Evolutionary conservation across 1,140 invertebrate species (phyloP).

Genomic region (Bombus waltoni): DNA sequence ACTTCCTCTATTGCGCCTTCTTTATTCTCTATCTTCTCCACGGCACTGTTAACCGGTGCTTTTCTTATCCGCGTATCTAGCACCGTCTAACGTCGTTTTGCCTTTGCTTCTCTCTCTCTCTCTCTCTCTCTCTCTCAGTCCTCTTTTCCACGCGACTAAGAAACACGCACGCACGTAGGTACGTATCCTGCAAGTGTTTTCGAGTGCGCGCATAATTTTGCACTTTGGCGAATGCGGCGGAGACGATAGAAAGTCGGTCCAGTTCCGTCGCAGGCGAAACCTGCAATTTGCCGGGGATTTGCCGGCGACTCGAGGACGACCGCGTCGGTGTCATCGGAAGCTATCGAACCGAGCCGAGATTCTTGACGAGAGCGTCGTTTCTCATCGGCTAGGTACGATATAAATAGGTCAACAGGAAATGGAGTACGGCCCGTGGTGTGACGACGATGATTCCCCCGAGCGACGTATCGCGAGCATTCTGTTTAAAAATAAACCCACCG

Average conservation of each 20-base stretch:
- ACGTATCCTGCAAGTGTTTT: neutral
- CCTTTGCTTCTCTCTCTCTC: neutral
- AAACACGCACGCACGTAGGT: neutral
- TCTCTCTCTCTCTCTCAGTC: neutral
- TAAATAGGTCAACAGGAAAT: conserved; percentile 79
- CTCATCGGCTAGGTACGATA: conserved; percentile 57
- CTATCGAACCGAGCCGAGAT: conserved; percentile 52
- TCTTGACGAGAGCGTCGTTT: conserved; percentile 67
- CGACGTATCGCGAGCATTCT: conserved; percentile 51
- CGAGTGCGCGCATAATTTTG: too few relatives aligned
- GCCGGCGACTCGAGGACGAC: neutral
- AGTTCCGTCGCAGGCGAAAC: neutral
- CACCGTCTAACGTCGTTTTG: neutral
- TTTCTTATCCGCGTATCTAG: conserved; percentile 32
- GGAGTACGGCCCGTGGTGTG: conserved; percentile 52
- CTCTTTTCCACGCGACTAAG: neutral
- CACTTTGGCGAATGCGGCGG: too few relatives aligned
- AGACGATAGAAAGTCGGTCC: conserved; percentile 10
- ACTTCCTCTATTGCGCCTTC: conserved; percentile 32
- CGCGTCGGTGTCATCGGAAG: conserved; percentile 13
- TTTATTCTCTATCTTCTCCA: neutral
- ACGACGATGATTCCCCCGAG: conserved; percentile 56
- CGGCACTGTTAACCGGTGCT: neutral
- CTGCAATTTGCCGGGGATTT: conserved; percentile 36
- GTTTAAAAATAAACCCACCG: conserved; percentile 59